phyloP scores from a whole-genome alignment of 2,797 vertebrate genomes.

The Sarcophilus harrisii region DNA sequence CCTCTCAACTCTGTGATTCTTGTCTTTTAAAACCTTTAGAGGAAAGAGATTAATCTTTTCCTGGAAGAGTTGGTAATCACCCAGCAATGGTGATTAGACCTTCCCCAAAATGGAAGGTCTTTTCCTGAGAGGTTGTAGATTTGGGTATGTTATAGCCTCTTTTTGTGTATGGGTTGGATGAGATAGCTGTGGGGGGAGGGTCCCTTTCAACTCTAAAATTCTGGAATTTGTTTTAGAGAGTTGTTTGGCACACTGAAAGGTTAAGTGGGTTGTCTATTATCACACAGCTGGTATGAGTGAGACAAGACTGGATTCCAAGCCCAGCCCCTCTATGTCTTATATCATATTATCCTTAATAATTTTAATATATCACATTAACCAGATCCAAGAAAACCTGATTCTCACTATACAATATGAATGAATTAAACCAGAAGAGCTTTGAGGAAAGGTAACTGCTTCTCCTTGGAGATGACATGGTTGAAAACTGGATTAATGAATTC shows the following conservation, averaged over 20 bases:
- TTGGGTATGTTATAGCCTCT: not conserved
- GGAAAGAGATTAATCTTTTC: not conserved
- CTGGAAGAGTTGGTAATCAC: not conserved
- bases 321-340: not conserved
- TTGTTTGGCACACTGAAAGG: not conserved
- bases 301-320: not conserved
- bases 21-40: not conserved
- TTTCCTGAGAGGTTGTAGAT: not conserved
- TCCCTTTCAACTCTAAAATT: not conserved
- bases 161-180: not conserved
- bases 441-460: not conserved
- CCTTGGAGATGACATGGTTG: not conserved
- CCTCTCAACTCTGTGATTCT: not conserved
- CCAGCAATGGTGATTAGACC: not conserved
- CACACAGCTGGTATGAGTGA: not conserved
- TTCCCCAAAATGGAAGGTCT: not conserved
- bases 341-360: not conserved
- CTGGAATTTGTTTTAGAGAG: not conserved
- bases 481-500: not conserved
- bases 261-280: not conserved
- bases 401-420: not conserved
- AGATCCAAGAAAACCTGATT: not conserved
- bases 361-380: not conserved
- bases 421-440: not conserved
- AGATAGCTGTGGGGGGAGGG: not conserved